Evolutionary conservation across 2,113 vertebrate species (phyloP).

Genomic region (Trematomus loennbergii): DNA sequence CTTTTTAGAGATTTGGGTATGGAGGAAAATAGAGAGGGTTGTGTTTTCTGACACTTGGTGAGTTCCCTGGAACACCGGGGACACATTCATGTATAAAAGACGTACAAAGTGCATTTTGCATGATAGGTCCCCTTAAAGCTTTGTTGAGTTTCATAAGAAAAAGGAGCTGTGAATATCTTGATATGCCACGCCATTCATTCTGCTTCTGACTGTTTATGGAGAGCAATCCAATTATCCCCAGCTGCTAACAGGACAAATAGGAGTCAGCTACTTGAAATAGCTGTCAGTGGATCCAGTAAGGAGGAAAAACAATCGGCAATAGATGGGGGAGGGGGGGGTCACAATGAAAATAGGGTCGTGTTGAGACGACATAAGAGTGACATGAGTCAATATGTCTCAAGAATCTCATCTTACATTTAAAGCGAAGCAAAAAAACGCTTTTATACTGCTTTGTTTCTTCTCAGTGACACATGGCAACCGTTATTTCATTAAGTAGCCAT

Average conservation of each 20-base stretch:
- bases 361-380: conserved; percentile 84
- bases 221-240: conserved; percentile 88
- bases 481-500: conserved; percentile 31
- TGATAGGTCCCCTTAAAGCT: too few relatives aligned
- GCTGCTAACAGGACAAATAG: conserved; percentile 77
- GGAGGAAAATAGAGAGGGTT: too few relatives aligned
- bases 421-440: conserved; percentile 15
- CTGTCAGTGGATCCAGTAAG: conserved; percentile 86
- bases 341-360: conserved; percentile 84
- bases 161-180: conserved; percentile 85
- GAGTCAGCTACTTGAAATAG: conserved; percentile 90
- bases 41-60: too few relatives aligned
- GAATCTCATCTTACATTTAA: background rate
- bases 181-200: conserved; percentile 83
- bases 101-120: too few relatives aligned
- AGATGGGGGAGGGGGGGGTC: conserved; percentile 73
- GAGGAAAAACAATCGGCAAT: conserved; percentile 83
- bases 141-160: conserved; percentile 83
- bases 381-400: background rate
- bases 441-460: conserved; percentile 13
- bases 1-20: too few relatives aligned
- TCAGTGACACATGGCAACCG: conserved; percentile 1
- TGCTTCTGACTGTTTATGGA: conserved; percentile 83
- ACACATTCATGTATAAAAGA: too few relatives aligned
- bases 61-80: too few relatives aligned